Evolutionary conservation across 2,888 invertebrate species (phyloP).

Genomic region (Limenitis camilla): DNA sequence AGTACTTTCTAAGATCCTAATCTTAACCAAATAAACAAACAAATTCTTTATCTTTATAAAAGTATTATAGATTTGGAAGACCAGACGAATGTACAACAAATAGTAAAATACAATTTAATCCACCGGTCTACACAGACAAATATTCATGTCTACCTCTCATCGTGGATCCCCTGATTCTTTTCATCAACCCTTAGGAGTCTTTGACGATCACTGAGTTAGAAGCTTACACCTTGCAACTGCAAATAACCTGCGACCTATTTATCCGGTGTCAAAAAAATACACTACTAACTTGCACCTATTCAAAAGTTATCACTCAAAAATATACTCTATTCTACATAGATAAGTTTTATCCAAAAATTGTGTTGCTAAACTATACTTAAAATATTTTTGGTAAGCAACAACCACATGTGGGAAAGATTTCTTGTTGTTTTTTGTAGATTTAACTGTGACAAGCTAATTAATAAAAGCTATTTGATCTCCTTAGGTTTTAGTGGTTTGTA

Average conservation of each 20-base stretch:
- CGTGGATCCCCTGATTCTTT: no score
- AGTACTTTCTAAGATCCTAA: no score
- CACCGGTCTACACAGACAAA: no score
- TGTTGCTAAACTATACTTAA: not conserved
- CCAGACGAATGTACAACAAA: no score
- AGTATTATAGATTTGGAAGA: no score
- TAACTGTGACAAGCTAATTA: constrained; percentile 39
- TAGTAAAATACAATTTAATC: no score
- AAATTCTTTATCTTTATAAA: no score
- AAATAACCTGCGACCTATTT: constrained; percentile 73
- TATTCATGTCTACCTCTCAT: no score
- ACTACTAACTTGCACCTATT: constrained; percentile 20
- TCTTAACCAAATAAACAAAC: no score
- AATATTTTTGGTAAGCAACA: constrained; percentile 25
- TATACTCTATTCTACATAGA: constrained; percentile 4
- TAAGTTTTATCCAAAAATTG: constrained; percentile 13
- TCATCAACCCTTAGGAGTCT: no score
- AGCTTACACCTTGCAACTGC: constrained; percentile 66
- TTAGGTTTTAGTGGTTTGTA: constrained; percentile 56
- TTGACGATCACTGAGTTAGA: constrained; percentile 20
- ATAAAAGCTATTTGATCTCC: constrained; percentile 55
- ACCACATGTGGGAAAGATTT: constrained; percentile 62
- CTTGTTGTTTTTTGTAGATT: constrained; percentile 50
- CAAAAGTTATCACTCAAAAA: constrained; percentile 10
- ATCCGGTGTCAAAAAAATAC: constrained; percentile 56